phyloP scores from a whole-genome alignment of 2,888 invertebrate species.

The Andrena praecox region DNA sequence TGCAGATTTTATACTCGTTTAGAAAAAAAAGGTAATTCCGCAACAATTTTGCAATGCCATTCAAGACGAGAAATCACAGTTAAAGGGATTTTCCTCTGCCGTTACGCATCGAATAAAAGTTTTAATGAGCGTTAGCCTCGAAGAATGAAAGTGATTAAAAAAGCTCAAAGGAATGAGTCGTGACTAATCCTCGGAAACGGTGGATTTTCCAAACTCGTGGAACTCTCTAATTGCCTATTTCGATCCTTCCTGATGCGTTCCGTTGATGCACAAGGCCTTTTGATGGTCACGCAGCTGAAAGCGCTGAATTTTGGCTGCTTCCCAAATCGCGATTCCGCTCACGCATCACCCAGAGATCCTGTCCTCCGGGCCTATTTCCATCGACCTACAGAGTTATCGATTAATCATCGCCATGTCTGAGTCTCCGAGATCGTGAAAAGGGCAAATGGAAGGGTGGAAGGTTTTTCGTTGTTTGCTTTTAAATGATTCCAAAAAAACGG shows the following conservation, averaged over 20 bases:
- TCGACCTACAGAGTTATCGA: slow-evolving; percentile 72
- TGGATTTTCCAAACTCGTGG: slow-evolving; percentile 45
- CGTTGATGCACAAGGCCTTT: slow-evolving; percentile 56
- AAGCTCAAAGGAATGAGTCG: not conserved
- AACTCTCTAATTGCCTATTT: slow-evolving; percentile 57
- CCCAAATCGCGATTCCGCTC: slow-evolving; percentile 73
- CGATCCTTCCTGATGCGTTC: slow-evolving; percentile 40
- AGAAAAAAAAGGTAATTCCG: no score
- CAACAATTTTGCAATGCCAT: no score
- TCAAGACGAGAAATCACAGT: no score
- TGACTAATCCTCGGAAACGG: slow-evolving; percentile 10
- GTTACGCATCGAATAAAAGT: not conserved
- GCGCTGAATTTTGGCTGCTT: slow-evolving; percentile 66
- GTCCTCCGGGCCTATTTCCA: slow-evolving; percentile 77
- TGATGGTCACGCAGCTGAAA: slow-evolving; percentile 51
- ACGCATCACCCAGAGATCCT: slow-evolving; percentile 71
- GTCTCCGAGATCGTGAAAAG: slow-evolving; percentile 20
- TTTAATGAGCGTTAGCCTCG: no score
- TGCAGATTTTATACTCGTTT: no score
- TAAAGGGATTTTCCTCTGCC: no score
- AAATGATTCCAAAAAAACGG: not conserved
- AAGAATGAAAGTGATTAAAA: no score
- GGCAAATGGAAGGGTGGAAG: not conserved
- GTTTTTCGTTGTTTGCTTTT: not conserved
- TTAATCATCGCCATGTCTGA: slow-evolving; percentile 70